A percentile compares a stretch with the other conserved stretches of the same genome.
Evolutionary conservation across 2,113 vertebrate species (phyloP).

Genomic region (Pampusana beccarii): DNA sequence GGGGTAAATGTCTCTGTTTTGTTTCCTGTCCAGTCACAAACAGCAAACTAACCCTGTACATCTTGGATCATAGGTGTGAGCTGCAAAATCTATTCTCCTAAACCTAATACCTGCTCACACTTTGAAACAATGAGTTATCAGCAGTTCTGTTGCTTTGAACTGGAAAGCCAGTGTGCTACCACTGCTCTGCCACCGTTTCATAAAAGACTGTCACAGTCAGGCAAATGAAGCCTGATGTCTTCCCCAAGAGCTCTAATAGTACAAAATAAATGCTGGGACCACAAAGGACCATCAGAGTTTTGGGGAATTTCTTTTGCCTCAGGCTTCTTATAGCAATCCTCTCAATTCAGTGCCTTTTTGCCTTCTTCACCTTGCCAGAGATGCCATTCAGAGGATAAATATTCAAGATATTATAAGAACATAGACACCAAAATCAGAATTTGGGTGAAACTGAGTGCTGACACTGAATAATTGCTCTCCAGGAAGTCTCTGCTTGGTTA

Average conservation of each 20-base stretch:
- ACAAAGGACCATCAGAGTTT: not conserved
- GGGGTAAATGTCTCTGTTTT: not conserved
- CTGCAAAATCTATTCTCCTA: not conserved
- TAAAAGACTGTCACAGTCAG: not conserved
- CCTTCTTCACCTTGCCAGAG: not conserved
- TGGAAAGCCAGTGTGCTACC: not conserved
- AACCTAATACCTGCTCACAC: not conserved
- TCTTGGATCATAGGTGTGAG: not conserved
- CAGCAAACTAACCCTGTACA: not conserved
- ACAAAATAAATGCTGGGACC: not conserved
- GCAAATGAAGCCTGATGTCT: not conserved
- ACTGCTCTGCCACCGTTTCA: not conserved
- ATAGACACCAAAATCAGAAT: not conserved
- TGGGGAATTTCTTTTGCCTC: not conserved
- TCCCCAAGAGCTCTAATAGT: not conserved
- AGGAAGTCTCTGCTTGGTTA: not conserved
- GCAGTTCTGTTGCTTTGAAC: not conserved
- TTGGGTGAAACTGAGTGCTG: not conserved
- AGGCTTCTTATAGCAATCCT: not conserved
- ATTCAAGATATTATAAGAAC: not conserved
- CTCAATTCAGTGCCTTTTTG: not conserved
- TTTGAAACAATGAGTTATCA: not conserved
- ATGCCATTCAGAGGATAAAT: not conserved
- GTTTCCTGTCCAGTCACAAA: not conserved
- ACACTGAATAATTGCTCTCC: not conserved